Percentiles rank a stretch among this genome's conserved stretches.
phyloP scores from a whole-genome alignment of 2,888 invertebrate genomes.

The Callosobruchus maculatus region DNA sequence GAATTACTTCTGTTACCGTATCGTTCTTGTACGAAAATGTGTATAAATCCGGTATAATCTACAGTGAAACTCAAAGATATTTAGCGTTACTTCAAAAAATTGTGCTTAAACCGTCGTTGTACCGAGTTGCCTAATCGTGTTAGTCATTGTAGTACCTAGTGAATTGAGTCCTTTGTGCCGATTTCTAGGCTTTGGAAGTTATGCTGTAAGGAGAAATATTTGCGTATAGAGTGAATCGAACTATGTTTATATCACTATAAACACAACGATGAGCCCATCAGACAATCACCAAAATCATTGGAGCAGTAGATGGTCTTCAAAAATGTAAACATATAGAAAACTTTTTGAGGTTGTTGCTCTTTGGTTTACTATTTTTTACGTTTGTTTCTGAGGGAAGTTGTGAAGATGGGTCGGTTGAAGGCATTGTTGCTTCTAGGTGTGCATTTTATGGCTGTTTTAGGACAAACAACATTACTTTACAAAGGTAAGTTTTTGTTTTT shows the following conservation, averaged over 20 bases:
- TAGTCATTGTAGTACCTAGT: not conserved
- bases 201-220: not conserved
- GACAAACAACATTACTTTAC: not conserved
- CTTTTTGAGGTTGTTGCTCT: not conserved
- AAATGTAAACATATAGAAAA: not conserved
- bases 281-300: not conserved
- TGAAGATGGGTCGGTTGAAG: not conserved
- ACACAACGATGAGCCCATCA: not conserved
- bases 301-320: not conserved
- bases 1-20: not conserved
- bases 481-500: not conserved
- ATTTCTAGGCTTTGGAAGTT: not conserved
- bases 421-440: not conserved
- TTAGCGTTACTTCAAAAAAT: not conserved
- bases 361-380: not conserved
- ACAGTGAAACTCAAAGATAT: not conserved
- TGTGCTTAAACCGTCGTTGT: not conserved
- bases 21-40: not conserved
- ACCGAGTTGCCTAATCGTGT: not conserved
- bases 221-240: not conserved
- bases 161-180: constrained; percentile 1
- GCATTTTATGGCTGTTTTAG: not conserved
- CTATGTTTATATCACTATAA: not conserved
- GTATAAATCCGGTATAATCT: not conserved
- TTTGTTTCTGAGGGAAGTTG: not conserved